Evolutionary conservation across 2,888 invertebrate genomes (phyloP).

Genomic region (Rhabditophanes sp.): DNA sequence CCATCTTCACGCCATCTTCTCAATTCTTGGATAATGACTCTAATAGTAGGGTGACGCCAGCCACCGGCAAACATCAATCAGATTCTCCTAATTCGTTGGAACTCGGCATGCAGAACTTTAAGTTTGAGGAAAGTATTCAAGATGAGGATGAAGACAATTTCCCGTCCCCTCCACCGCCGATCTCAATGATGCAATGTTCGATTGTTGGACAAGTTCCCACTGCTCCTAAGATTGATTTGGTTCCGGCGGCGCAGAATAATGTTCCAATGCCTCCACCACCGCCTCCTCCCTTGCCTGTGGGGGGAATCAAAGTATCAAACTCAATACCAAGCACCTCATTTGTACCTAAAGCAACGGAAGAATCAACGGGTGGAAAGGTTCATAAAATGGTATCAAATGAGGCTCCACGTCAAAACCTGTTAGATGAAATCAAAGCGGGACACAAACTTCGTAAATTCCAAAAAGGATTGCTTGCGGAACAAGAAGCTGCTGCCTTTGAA

Average conservation of each 20-base stretch:
- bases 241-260: conserved; percentile 5
- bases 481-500: conserved; percentile 16
- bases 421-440: conserved; percentile 36
- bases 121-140: conserved; percentile 3
- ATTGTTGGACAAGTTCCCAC: conserved; percentile 2
- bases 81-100: too few relatives aligned
- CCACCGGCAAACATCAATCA: too few relatives aligned
- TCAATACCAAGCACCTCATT: conserved; percentile 2
- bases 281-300: conserved; percentile 18
- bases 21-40: too few relatives aligned
- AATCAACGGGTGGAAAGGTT: conserved; percentile 1
- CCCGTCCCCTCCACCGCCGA: conserved; percentile 31
- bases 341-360: too few relatives aligned
- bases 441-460: conserved; percentile 30
- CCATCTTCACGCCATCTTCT: conserved; percentile 1
- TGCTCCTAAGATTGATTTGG: conserved; percentile 2
- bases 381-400: background rate
- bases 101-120: conserved; percentile 6
- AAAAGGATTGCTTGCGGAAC: conserved; percentile 25
- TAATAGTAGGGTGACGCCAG: too few relatives aligned
- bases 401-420: conserved; percentile 14
- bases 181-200: background rate
- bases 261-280: conserved; percentile 29
- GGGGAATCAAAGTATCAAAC: conserved; percentile 1
- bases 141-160: conserved; percentile 34